Percentiles rank a stretch among this genome's conserved stretches.
Evolutionary conservation across 2,113 vertebrate species (phyloP).

Genomic region (Zeus faber): DNA sequence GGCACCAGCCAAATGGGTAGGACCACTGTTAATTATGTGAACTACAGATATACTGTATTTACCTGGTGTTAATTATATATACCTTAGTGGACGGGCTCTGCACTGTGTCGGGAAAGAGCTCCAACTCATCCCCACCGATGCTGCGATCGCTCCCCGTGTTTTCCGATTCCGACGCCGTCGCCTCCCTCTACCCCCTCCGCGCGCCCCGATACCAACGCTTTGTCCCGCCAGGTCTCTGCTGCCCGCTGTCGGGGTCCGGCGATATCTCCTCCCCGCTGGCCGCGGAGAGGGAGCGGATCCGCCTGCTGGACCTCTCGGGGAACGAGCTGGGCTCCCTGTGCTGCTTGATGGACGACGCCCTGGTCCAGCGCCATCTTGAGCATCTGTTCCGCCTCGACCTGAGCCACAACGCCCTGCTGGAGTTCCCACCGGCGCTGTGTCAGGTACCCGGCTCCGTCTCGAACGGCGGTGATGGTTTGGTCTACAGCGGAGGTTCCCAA

Average conservation of each 20-base stretch:
- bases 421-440: conserved; percentile 83
- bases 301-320: conserved; percentile 88
- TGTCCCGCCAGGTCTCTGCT: neutral
- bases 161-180: too few relatives aligned
- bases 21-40: too few relatives aligned
- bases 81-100: too few relatives aligned
- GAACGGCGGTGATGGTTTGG: too few relatives aligned
- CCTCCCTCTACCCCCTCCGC: too few relatives aligned
- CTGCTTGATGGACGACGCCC: conserved; percentile 76
- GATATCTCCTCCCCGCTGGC: conserved; percentile 74
- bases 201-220: neutral
- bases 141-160: too few relatives aligned
- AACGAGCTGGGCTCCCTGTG: conserved; percentile 88
- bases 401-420: conserved; percentile 83
- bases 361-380: conserved; percentile 78
- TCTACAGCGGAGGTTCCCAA: too few relatives aligned
- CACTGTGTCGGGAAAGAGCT: too few relatives aligned
- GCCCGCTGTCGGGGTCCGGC: conserved; percentile 38
- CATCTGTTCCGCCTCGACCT: conserved; percentile 87
- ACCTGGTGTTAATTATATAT: too few relatives aligned
- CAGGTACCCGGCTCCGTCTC: conserved; percentile 74
- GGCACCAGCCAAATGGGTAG: conserved; percentile 52
- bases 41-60: too few relatives aligned
- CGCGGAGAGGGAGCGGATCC: conserved; percentile 84
- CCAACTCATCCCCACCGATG: too few relatives aligned